Percentiles rank a stretch among this genome's conserved stretches.
Evolutionary conservation across 2,888 invertebrate species (phyloP).

Genomic region (Torymus auratus): DNA sequence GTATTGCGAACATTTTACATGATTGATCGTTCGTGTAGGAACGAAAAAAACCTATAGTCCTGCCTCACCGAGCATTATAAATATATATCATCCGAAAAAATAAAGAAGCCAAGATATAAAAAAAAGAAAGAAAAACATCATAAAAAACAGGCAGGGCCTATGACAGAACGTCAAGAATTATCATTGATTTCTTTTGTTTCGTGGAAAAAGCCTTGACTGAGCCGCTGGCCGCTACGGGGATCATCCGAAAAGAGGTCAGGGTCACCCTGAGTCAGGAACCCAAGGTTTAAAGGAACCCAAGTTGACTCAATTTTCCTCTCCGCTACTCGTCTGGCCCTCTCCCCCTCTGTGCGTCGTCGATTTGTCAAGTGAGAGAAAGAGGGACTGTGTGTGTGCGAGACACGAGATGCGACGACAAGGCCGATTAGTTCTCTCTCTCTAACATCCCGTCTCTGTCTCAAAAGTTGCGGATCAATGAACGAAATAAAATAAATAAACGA

Average conservation of each 20-base stretch:
- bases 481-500: not conserved
- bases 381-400: not conserved
- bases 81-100: not conserved
- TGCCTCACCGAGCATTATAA: no score
- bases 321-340: conserved; percentile 53
- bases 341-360: conserved; percentile 9
- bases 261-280: conserved; percentile 69
- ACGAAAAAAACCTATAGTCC: not conserved
- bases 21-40: conserved; percentile 4
- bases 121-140: not conserved
- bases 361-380: conserved; percentile 24
- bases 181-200: conserved; percentile 57
- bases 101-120: not conserved
- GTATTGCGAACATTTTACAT: conserved; percentile 7
- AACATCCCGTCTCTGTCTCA: not conserved
- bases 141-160: no score
- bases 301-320: conserved; percentile 63
- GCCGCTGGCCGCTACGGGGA: conserved; percentile 76
- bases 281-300: conserved; percentile 67
- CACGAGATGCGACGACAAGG: not conserved
- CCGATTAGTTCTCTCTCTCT: conserved; percentile 23
- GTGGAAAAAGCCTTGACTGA: conserved; percentile 63
- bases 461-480: conserved; percentile 53
- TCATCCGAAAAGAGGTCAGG: conserved; percentile 75
- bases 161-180: conserved; percentile 32